Conservation (phyloP, 1,140 invertebrate species). For the Trachelipus rathkii region DNA sequence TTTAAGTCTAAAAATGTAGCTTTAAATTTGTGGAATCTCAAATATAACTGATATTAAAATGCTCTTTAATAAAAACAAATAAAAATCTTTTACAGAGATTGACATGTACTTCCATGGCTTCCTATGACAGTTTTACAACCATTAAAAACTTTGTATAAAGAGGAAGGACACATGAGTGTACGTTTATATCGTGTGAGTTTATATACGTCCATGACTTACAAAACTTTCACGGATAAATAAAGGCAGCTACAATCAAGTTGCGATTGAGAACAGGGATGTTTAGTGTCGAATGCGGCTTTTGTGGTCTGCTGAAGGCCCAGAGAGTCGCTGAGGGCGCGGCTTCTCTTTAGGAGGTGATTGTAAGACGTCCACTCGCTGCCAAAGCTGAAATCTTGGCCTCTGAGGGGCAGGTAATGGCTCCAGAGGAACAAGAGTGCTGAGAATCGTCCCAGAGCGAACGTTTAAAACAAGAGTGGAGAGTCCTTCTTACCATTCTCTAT, state of each 20-base stretch:
- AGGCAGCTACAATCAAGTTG: background rate
- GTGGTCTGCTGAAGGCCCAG: background rate
- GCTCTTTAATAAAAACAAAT: no score
- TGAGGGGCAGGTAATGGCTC: conserved; percentile 4
- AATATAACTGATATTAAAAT: no score
- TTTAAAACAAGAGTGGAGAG: background rate
- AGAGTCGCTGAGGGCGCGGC: background rate
- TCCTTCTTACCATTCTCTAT: background rate
- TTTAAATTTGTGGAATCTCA: no score
- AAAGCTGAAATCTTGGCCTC: conserved; percentile 6
- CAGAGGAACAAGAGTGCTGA: background rate
- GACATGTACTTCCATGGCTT: no score
- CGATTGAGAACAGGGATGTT: background rate
- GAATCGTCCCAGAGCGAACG: background rate
- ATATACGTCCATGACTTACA: no score
- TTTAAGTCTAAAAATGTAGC: no score
- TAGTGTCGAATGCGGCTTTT: conserved; percentile 1
- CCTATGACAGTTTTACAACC: no score
- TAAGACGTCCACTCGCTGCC: background rate
- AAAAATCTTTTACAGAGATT: no score
- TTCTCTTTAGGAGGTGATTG: conserved; percentile 3
- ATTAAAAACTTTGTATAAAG: no score
- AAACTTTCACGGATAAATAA: background rate
- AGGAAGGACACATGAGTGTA: no score
- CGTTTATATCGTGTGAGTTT: no score